Conservation (phyloP, 2,797 vertebrate species). For the Sebastes vulpes region DNA sequence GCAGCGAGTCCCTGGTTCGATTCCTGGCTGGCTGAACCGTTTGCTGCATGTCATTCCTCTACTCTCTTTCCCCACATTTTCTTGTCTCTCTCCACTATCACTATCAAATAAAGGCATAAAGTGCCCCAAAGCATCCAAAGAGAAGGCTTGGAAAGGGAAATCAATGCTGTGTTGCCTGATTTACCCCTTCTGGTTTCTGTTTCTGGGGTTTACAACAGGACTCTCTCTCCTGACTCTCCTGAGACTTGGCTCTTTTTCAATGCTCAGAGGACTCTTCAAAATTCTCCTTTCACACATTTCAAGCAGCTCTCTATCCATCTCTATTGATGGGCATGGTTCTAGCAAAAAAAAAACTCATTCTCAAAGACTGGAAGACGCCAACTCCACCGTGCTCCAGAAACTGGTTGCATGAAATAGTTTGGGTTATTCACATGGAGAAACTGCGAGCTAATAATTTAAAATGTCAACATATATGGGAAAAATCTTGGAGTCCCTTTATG, state of each 20-base stretch:
- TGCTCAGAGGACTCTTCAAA: background rate
- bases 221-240: background rate
- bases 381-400: background rate
- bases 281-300: background rate
- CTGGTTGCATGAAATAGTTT: background rate
- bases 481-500: background rate
- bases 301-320: background rate
- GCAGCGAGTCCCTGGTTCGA: too few species aligned
- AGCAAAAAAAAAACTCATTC: background rate
- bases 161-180: background rate
- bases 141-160: background rate
- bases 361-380: background rate
- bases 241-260: background rate
- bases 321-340: background rate
- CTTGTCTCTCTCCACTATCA: background rate
- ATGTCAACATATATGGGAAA: background rate
- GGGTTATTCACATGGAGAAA: background rate
- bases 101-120: background rate
- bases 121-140: background rate
- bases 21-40: too few species aligned
- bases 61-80: background rate
- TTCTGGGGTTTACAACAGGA: background rate
- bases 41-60: background rate
- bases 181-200: background rate
- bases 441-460: background rate